phyloP scores from a whole-genome alignment of 2,113 vertebrate species.

The Chaetodon auriga region DNA sequence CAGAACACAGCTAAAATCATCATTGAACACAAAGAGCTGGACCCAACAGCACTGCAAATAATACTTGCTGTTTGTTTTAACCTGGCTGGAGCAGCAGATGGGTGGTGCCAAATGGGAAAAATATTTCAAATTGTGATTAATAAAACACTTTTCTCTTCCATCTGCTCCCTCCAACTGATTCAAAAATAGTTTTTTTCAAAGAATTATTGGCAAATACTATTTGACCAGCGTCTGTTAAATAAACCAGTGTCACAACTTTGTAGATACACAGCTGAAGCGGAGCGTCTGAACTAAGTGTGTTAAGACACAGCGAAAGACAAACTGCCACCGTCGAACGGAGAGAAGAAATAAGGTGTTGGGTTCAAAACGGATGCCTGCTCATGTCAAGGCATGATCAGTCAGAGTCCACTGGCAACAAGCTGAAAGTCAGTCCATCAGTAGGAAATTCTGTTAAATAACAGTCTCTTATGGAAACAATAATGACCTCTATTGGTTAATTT shows the following conservation, averaged over 20 bases:
- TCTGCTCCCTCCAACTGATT: conserved; percentile 9
- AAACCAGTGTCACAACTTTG: conserved; percentile 81
- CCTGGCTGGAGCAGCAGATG: conserved; percentile 28
- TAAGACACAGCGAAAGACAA: conserved; percentile 66
- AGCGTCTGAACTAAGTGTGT: conserved; percentile 60
- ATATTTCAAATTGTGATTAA: background rate
- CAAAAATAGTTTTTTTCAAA: background rate
- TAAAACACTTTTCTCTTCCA: background rate
- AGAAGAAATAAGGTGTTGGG: conserved; percentile 7
- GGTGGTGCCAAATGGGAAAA: background rate
- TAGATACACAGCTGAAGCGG: conserved; percentile 66
- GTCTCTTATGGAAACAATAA: conserved; percentile 19
- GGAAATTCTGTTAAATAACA: conserved; percentile 47
- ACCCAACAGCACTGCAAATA: conserved; percentile 50
- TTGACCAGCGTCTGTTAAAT: conserved; percentile 67
- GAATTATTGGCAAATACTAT: conserved; percentile 52
- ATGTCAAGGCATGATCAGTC: conserved; percentile 30
- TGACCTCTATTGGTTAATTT: conserved; percentile 38
- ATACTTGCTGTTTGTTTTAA: conserved; percentile 39
- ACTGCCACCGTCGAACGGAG: conserved; percentile 15
- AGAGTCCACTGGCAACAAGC: conserved; percentile 38
- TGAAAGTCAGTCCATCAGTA: conserved; percentile 29
- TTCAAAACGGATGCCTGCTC: conserved; percentile 19
- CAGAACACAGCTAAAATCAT: conserved; percentile 51
- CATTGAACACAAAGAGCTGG: conserved; percentile 68